These are phyloP conservation scores for Achroia grisella DNA, from an alignment of 1,140 invertebrate species.

Conservation along the genomic window DNA sequence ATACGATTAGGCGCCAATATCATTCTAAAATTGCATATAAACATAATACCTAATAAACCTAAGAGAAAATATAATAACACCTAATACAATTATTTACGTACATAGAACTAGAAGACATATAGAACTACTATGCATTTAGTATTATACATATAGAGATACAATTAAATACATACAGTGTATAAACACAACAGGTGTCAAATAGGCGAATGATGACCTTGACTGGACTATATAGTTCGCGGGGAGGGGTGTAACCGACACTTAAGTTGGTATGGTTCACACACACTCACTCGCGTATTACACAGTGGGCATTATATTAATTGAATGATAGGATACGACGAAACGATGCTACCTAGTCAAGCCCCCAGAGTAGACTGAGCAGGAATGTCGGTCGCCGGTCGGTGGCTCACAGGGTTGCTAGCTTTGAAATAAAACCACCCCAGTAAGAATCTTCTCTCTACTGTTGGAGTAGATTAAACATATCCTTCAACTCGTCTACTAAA, in stretches of 20 bases:
- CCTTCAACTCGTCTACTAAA: no score
- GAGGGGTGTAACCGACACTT: constrained; percentile 29
- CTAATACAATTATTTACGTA: no score
- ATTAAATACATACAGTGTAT: constrained; percentile 32
- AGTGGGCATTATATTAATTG: constrained; percentile 26
- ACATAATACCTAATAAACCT: no score
- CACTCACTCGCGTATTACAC: constrained; percentile 48
- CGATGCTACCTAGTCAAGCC: constrained; percentile 31
- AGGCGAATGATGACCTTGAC: constrained; percentile 39
- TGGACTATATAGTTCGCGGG: constrained; percentile 18
- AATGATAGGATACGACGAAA: constrained; percentile 15
- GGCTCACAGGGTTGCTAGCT: constrained; percentile 37
- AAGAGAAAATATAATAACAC: no score
- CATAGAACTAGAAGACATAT: no score
- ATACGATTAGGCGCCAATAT: no score
- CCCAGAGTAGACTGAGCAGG: constrained; percentile 46
- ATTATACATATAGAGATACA: constrained; percentile 16
- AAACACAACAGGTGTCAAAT: constrained; percentile 50
- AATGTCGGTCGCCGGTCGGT: constrained; percentile 30
- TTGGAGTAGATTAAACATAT: no score
- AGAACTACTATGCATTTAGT: neutral
- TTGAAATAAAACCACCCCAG: neutral
- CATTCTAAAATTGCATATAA: no score
- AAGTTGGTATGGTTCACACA: constrained; percentile 38
- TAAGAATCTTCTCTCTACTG: no score